Percentiles rank a stretch among this genome's conserved stretches.
Evolutionary conservation across 2,113 vertebrate genomes (phyloP).

Genomic region (Caretta caretta): DNA sequence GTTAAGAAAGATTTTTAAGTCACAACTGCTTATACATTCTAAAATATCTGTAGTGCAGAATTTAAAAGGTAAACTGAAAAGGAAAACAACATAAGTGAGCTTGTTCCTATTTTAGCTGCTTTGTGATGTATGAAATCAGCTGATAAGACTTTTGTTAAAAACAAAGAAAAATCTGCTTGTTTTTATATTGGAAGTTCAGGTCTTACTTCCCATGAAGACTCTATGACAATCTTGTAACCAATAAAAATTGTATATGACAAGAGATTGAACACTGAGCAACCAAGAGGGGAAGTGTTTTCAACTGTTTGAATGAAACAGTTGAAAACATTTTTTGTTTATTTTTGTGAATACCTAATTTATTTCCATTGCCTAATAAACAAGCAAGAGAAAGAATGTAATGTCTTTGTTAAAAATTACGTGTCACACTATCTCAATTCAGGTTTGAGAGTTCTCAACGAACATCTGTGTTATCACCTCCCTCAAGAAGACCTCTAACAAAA

Average conservation of each 20-base stretch:
- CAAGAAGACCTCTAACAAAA: not conserved
- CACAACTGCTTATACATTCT: not conserved
- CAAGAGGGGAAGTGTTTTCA: not conserved
- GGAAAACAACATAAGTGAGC: not conserved
- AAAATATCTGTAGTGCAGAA: not conserved
- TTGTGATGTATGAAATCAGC: not conserved
- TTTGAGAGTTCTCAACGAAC: constrained; percentile 23
- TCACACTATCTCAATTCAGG: constrained; percentile 14
- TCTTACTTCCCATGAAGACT: not conserved
- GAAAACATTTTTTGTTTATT: not conserved
- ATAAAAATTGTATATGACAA: not conserved
- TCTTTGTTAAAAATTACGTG: constrained; percentile 40
- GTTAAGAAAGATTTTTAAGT: not conserved
- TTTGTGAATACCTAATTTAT: not conserved
- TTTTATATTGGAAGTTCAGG: not conserved
- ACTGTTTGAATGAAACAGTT: not conserved
- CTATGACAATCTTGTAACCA: constrained; percentile 4
- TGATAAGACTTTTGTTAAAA: not conserved
- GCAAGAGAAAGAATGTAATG: not conserved
- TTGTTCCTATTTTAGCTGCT: not conserved
- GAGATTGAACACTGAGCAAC: not conserved
- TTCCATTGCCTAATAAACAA: not conserved
- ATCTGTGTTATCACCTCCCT: not conserved
- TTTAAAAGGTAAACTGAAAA: not conserved
- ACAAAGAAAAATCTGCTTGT: not conserved